Evolutionary conservation across 2,113 vertebrate genomes (phyloP).

Genomic region (Connochaetes taurinus): DNA sequence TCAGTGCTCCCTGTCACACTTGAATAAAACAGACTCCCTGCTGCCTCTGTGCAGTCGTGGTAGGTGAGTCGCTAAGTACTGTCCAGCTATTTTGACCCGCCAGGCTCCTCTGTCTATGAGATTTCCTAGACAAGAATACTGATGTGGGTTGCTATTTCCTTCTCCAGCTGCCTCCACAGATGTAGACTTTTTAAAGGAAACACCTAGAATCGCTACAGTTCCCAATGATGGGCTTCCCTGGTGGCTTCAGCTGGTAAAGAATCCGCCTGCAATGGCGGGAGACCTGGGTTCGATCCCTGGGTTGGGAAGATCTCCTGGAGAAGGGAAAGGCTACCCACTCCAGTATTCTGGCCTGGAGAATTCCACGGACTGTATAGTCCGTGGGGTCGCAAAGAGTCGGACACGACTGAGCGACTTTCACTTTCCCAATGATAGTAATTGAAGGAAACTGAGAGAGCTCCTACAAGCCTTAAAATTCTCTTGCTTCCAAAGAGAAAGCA

Average conservation of each 20-base stretch:
- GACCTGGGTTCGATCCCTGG: neutral
- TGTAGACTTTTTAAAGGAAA: neutral
- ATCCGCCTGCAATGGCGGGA: neutral
- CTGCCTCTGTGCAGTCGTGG: rapidly evolving
- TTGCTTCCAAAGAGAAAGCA: neutral
- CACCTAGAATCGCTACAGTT: neutral
- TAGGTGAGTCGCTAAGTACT: neutral
- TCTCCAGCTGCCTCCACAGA: neutral
- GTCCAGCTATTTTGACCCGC: neutral
- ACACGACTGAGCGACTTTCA: neutral
- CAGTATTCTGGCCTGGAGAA: neutral
- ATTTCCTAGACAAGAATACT: neutral
- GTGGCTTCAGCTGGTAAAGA: neutral
- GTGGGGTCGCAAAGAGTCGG: neutral
- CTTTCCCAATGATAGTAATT: neutral
- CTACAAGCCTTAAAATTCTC: neutral
- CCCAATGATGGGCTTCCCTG: neutral
- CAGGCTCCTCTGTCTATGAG: neutral
- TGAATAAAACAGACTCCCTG: neutral
- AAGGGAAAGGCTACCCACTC: neutral
- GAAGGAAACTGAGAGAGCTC: neutral
- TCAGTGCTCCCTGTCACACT: neutral
- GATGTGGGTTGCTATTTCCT: neutral
- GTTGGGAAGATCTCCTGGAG: neutral
- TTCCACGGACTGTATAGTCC: neutral